A percentile compares a stretch with the other conserved stretches of the same genome.
Conservation (phyloP, 2,113 vertebrate species). For the Arenaria interpres region DNA sequence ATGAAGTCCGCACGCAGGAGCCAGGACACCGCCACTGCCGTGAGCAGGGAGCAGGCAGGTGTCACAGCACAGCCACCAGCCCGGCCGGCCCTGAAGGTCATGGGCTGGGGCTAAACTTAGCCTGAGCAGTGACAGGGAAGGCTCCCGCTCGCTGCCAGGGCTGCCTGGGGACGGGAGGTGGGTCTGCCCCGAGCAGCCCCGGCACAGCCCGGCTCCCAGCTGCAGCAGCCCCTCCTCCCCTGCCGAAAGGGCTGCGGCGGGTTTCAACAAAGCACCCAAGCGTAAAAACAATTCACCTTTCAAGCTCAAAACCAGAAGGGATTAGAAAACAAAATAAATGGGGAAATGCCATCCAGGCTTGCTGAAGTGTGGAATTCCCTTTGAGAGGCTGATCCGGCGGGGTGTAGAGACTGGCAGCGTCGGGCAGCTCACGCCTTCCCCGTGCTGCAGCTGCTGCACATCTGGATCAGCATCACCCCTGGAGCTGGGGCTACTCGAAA, state of each 20-base stretch:
- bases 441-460: not conserved
- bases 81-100: not conserved
- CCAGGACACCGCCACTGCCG: not conserved
- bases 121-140: not conserved
- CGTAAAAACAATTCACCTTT: not conserved
- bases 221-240: not conserved
- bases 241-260: fast-evolving
- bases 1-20: fast-evolving
- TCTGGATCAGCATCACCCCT: not conserved
- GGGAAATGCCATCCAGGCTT: not conserved
- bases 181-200: not conserved
- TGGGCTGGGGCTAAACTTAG: not conserved
- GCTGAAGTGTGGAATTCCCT: not conserved
- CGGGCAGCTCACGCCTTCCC: not conserved
- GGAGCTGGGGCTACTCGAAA: not conserved
- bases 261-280: not conserved
- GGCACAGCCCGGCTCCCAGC: not conserved
- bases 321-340: not conserved
- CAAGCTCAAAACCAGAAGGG: not conserved
- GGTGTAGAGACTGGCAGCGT: fast-evolving
- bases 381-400: fast-evolving
- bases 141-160: not conserved
- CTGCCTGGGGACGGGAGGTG: not conserved
- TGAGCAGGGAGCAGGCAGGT: not conserved
- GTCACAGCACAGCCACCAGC: not conserved